phyloP scores from a whole-genome alignment of 2,113 vertebrate species.

The Vireo altiloquus region DNA sequence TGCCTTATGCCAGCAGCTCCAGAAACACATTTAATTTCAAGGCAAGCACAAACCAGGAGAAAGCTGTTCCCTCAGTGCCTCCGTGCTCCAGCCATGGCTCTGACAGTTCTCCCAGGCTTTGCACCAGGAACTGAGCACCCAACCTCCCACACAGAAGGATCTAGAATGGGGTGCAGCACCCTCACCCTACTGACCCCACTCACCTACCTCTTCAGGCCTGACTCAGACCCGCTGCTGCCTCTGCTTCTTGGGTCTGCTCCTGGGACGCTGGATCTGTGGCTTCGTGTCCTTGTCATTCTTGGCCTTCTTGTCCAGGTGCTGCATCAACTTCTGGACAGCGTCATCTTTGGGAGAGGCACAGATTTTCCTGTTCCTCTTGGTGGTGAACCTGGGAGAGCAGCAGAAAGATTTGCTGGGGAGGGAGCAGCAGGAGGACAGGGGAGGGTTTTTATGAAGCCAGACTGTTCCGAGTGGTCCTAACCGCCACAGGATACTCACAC shows the following conservation, averaged over 20 bases:
- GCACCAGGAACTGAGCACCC: rapidly evolving
- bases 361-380: neutral
- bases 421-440: rapidly evolving
- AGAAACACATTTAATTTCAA: neutral
- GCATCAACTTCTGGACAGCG: rapidly evolving
- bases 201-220: neutral
- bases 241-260: neutral
- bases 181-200: rapidly evolving
- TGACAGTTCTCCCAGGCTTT: neutral
- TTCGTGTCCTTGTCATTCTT: neutral
- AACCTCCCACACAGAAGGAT: neutral
- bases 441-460: neutral
- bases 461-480: rapidly evolving
- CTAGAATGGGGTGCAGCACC: neutral
- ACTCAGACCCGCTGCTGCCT: neutral
- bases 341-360: rapidly evolving
- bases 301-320: neutral
- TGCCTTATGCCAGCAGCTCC: neutral
- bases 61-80: rapidly evolving
- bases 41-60: neutral
- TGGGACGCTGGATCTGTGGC: rapidly evolving
- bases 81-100: rapidly evolving
- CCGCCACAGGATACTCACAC: slow-evolving; percentile 29
- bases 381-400: neutral
- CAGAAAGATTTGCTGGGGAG: neutral